A percentile compares a stretch with the other conserved stretches of the same genome.
These are phyloP conservation scores for Nomada flava DNA, from an alignment of 2,888 invertebrate species.

Conservation along the genomic window DNA sequence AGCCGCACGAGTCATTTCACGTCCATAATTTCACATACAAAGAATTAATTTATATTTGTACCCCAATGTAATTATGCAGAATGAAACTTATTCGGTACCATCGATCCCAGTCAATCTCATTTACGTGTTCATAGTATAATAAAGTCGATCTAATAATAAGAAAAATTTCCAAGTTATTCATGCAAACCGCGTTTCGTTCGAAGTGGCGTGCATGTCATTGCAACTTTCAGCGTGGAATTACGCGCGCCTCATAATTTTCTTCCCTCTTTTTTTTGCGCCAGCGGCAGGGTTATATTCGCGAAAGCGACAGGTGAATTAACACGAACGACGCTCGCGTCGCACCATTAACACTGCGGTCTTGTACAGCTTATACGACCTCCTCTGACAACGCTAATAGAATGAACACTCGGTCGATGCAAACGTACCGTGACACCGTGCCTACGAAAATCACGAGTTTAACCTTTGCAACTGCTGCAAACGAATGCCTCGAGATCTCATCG, in stretches of 20 bases:
- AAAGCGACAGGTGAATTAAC: slow-evolving; percentile 19
- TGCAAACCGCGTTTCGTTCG: background rate
- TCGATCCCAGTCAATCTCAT: too few relatives aligned
- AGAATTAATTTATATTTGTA: too few relatives aligned
- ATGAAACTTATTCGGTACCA: too few relatives aligned
- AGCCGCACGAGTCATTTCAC: too few relatives aligned
- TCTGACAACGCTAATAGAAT: slow-evolving; percentile 14
- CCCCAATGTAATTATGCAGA: too few relatives aligned
- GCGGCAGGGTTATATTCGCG: background rate
- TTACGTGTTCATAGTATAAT: too few relatives aligned
- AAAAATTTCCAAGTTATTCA: background rate
- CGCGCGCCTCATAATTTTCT: background rate
- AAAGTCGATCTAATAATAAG: too few relatives aligned
- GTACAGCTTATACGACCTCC: background rate
- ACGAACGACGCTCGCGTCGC: background rate
- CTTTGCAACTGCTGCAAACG: background rate
- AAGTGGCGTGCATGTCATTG: background rate
- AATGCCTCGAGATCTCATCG: too few relatives aligned
- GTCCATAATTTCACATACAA: too few relatives aligned
- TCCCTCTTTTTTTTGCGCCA: background rate
- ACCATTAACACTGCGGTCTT: background rate
- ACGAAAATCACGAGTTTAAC: background rate
- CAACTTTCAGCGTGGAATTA: background rate
- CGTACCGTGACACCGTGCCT: background rate
- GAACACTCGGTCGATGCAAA: slow-evolving; percentile 13